These are phyloP conservation scores for Vidua chalybeata DNA, from an alignment of 2,113 vertebrate species.

Conservation along the genomic window DNA sequence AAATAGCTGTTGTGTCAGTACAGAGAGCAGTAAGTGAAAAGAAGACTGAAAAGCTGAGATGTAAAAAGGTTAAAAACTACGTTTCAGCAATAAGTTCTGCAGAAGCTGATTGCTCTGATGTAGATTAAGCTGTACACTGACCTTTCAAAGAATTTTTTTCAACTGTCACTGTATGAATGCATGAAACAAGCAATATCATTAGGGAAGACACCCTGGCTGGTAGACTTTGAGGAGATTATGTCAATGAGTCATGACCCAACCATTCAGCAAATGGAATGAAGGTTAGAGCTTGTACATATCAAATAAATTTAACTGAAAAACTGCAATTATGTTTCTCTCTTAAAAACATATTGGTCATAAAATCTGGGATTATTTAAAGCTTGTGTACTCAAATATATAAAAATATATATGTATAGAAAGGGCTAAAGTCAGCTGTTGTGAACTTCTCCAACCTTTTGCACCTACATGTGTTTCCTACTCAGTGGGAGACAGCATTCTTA, in stretches of 20 bases:
- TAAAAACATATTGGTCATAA: background rate
- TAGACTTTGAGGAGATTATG: conserved; percentile 24
- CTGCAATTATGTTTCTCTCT: background rate
- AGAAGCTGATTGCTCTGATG: conserved; percentile 50
- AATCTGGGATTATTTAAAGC: background rate
- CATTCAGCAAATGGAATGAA: conserved; percentile 37
- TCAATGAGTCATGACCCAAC: conserved; percentile 42
- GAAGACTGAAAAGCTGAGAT: conserved; percentile 39
- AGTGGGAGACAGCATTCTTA: background rate
- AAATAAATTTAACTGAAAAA: background rate
- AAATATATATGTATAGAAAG: too few relatives aligned
- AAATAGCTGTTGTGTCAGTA: background rate
- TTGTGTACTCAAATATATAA: background rate
- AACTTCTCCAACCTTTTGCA: background rate
- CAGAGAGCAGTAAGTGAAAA: background rate
- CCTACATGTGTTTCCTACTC: background rate
- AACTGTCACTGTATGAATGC: conserved; percentile 67
- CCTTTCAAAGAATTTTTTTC: conserved; percentile 74
- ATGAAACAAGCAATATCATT: conserved; percentile 66
- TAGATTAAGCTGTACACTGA: conserved; percentile 69
- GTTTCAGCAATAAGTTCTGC: conserved; percentile 59
- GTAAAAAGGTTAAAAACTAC: conserved; percentile 73
- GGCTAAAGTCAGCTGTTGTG: background rate
- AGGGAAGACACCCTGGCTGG: conserved; percentile 45
- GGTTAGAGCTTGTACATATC: background rate